phyloP scores from a whole-genome alignment of 1,140 invertebrate genomes.

The Atta texana region DNA sequence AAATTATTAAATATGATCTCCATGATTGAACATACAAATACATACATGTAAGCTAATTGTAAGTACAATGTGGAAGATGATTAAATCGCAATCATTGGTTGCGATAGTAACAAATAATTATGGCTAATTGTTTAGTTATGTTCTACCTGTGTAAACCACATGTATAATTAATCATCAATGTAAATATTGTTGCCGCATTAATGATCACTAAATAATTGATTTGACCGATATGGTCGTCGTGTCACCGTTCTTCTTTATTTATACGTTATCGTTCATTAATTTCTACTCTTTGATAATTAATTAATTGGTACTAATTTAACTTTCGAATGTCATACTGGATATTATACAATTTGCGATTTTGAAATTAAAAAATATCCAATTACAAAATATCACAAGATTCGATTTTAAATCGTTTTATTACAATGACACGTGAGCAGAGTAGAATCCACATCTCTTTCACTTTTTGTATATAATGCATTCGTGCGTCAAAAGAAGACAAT shows the following conservation, averaged over 20 bases:
- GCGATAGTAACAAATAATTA: slow-evolving; percentile 61
- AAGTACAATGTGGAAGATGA: slow-evolving; percentile 48
- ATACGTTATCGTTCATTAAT: slow-evolving; percentile 36
- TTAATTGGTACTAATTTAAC: slow-evolving; percentile 16
- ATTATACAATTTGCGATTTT: neutral
- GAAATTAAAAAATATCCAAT: neutral
- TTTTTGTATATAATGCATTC: slow-evolving; percentile 3
- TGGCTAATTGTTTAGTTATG: slow-evolving; percentile 57
- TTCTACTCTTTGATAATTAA: slow-evolving; percentile 38
- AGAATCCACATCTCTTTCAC: neutral
- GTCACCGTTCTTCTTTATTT: slow-evolving; percentile 40
- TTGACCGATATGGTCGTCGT: slow-evolving; percentile 14
- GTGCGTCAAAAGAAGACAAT: slow-evolving; percentile 22
- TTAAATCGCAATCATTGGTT: slow-evolving; percentile 59
- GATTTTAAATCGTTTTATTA: slow-evolving; percentile 13
- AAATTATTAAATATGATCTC: slow-evolving; percentile 52
- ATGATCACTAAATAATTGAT: slow-evolving; percentile 61
- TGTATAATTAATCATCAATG: slow-evolving; percentile 56
- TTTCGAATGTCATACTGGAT: neutral
- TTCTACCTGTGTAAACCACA: slow-evolving; percentile 12
- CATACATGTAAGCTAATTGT: slow-evolving; percentile 14
- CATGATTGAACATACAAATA: slow-evolving; percentile 43
- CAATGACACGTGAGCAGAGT: neutral
- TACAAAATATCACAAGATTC: neutral
- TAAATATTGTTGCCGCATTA: slow-evolving; percentile 57